These are phyloP conservation scores for Portevinia maculata DNA, from an alignment of 2,888 invertebrate genomes.

Conservation along the genomic window DNA sequence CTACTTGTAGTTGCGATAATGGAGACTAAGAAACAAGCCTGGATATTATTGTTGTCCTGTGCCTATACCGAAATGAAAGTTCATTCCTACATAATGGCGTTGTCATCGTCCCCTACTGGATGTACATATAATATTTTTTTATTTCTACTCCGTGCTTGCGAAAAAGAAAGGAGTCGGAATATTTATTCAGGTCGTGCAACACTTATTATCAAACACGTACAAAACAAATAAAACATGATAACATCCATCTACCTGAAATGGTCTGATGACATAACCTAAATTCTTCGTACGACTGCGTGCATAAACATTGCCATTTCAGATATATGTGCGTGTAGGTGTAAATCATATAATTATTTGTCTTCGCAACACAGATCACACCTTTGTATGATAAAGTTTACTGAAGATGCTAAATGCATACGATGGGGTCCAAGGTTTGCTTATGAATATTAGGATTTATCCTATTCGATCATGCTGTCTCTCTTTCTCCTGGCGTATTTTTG, in stretches of 20 bases:
- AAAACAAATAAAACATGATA: conserved; percentile 74
- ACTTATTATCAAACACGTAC: conserved; percentile 75
- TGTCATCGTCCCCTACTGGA: neutral
- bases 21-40: conserved; percentile 43
- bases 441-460: conserved; percentile 54
- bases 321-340: conserved; percentile 13
- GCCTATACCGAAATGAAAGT: conserved; percentile 3
- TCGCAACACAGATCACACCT: conserved; percentile 66
- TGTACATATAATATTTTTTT: conserved; percentile 62
- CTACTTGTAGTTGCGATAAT: conserved; percentile 24
- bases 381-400: conserved; percentile 55
- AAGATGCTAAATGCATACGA: conserved; percentile 21
- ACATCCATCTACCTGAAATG: conserved; percentile 74
- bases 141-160: conserved; percentile 72
- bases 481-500: conserved; percentile 20
- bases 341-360: conserved; percentile 34
- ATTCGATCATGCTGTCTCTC: neutral
- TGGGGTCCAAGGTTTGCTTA: conserved; percentile 42
- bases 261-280: conserved; percentile 75
- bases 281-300: conserved; percentile 74
- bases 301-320: conserved; percentile 71
- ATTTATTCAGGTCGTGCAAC: conserved; percentile 75
- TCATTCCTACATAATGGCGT: conserved; percentile 18
- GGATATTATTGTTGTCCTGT: conserved; percentile 57
- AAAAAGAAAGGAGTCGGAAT: conserved; percentile 68